phyloP scores from a whole-genome alignment of 2,113 vertebrate species.

The Ciconia boyciana region DNA sequence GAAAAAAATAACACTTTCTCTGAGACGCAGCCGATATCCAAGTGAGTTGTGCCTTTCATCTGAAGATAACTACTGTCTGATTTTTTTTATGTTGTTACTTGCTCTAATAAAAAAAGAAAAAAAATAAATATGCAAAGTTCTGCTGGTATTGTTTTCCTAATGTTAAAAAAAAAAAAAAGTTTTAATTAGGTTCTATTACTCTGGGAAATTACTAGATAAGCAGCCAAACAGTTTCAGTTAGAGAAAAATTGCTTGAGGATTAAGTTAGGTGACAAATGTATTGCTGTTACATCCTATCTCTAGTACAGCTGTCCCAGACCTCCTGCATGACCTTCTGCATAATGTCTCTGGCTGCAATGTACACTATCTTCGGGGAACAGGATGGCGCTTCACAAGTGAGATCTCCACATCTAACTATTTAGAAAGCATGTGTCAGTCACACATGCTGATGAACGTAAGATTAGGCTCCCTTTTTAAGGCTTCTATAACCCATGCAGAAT shows the following conservation, averaged over 20 bases:
- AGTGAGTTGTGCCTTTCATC: neutral
- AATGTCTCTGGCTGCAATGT: neutral
- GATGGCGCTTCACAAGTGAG: neutral
- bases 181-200: neutral
- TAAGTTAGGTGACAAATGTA: neutral
- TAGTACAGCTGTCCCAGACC: neutral
- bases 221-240: neutral
- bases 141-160: neutral
- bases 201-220: neutral
- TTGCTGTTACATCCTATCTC: neutral
- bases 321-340: neutral
- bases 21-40: neutral
- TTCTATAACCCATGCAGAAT: neutral
- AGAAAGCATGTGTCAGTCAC: neutral
- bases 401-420: neutral
- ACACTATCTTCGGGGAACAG: neutral
- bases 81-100: neutral
- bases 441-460: neutral
- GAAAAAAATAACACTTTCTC: neutral
- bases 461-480: neutral
- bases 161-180: neutral
- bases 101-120: neutral
- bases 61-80: neutral
- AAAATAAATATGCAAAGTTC: neutral
- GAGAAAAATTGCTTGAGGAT: neutral